A percentile compares a stretch with the other conserved stretches of the same genome.
These are phyloP conservation scores for Drosophila incognita DNA, from an alignment of 2,888 invertebrate species.

Conservation along the genomic window DNA sequence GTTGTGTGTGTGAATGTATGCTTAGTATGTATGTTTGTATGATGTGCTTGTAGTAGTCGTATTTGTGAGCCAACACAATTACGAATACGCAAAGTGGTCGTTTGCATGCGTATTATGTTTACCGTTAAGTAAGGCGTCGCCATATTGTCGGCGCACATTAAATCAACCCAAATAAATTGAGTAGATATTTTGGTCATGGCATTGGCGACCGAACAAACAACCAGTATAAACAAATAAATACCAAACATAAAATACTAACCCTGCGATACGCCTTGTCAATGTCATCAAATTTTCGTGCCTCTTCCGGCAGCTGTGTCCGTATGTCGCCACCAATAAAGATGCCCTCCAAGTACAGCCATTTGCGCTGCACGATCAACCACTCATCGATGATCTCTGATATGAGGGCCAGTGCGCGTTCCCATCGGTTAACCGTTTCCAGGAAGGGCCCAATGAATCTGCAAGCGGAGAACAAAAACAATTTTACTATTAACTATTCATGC, in stretches of 20 bases:
- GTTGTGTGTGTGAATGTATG: conserved; percentile 12
- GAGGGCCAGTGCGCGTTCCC: conserved; percentile 92
- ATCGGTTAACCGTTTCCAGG: conserved; percentile 91
- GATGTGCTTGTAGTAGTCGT: conserved; percentile 15
- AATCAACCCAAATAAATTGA: conserved; percentile 76
- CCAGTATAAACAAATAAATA: conserved; percentile 43
- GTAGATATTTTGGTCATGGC: conserved; percentile 56
- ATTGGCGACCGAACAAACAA: conserved; percentile 42
- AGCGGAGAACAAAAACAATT: not conserved
- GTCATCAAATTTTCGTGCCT: conserved; percentile 95
- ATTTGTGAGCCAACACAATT: conserved; percentile 63
- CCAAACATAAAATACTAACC: conserved; percentile 84
- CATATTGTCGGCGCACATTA: conserved; percentile 79
- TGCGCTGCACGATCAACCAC: conserved; percentile 94
- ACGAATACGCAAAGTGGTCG: conserved; percentile 75
- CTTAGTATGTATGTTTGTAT: conserved; percentile 8
- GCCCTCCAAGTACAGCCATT: conserved; percentile 96
- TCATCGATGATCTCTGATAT: conserved; percentile 95
- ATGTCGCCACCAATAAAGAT: conserved; percentile 97
- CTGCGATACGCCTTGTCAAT: conserved; percentile 93
- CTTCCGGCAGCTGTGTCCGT: conserved; percentile 93
- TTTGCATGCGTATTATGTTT: conserved; percentile 82
- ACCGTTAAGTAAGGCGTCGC: conserved; percentile 81
- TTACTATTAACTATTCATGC: not conserved
- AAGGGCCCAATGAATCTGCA: conserved; percentile 95